Conservation (phyloP, 2,113 vertebrate species). For the Okapia johnstoni region DNA sequence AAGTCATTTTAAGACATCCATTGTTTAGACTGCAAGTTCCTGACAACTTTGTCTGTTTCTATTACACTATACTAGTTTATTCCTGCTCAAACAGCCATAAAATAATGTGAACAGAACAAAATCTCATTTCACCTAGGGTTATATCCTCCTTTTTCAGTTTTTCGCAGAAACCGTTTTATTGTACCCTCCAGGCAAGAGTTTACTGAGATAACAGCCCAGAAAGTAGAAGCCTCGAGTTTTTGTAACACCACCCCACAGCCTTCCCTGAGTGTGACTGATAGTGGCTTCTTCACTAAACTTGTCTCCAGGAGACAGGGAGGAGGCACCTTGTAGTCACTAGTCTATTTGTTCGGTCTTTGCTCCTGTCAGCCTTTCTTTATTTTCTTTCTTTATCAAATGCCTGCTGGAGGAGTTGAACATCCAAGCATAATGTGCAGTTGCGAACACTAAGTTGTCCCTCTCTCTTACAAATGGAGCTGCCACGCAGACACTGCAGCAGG, state of each 20-base stretch:
- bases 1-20: constrained; percentile 17
- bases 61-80: constrained; percentile 34
- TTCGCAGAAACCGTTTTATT: constrained; percentile 23
- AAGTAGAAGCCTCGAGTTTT: background rate
- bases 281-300: constrained; percentile 68
- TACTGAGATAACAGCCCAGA: background rate
- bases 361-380: constrained; percentile 48
- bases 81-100: constrained; percentile 48
- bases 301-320: constrained; percentile 55
- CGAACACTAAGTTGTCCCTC: background rate
- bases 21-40: constrained; percentile 33
- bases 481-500: no score
- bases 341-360: constrained; percentile 71
- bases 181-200: constrained; percentile 41
- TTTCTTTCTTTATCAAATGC: constrained; percentile 67
- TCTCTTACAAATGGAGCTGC: background rate
- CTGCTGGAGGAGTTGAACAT: constrained; percentile 3
- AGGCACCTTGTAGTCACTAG: constrained; percentile 55
- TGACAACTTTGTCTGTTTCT: constrained; percentile 38
- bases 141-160: constrained; percentile 33
- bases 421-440: background rate
- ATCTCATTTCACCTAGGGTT: constrained; percentile 48
- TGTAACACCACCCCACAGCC: constrained; percentile 30
- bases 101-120: constrained; percentile 49
- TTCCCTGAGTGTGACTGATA: background rate